Percentiles rank a stretch among this genome's conserved stretches.
Evolutionary conservation across 2,888 invertebrate species (phyloP).

Genomic region (Exocentrus adspersus): DNA sequence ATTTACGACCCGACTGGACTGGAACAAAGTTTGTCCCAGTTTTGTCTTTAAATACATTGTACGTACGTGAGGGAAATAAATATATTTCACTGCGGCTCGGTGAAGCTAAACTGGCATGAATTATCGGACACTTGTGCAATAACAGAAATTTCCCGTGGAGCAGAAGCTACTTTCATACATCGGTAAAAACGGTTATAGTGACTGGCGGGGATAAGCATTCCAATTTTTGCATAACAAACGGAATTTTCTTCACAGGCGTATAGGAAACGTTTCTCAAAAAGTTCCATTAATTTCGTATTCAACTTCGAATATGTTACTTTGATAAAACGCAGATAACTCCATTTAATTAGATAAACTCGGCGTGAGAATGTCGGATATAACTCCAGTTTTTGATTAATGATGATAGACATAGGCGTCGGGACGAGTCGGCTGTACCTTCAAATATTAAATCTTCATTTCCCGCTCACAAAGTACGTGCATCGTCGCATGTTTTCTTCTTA

Average conservation of each 20-base stretch:
- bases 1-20: not conserved
- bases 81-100: not conserved
- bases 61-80: not conserved
- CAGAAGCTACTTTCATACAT: not conserved
- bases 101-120: not conserved
- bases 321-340: not conserved
- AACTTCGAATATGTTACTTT: too few relatives aligned
- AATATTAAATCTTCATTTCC: not conserved
- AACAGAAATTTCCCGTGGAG: too few relatives aligned
- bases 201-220: not conserved
- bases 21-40: not conserved
- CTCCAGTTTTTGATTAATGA: slow-evolving; percentile 3
- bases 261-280: too few relatives aligned
- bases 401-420: not conserved
- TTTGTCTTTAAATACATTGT: not conserved
- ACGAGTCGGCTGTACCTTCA: too few relatives aligned
- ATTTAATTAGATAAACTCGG: slow-evolving; percentile 7
- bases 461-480: not conserved
- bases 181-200: not conserved
- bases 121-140: not conserved
- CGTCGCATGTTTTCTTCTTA: too few relatives aligned
- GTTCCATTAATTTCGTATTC: too few relatives aligned
- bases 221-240: not conserved
- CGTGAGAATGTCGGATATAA: not conserved
- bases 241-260: not conserved